phyloP scores from a whole-genome alignment of 2,797 vertebrate genomes.

The Lutjanus argentimaculatus region DNA sequence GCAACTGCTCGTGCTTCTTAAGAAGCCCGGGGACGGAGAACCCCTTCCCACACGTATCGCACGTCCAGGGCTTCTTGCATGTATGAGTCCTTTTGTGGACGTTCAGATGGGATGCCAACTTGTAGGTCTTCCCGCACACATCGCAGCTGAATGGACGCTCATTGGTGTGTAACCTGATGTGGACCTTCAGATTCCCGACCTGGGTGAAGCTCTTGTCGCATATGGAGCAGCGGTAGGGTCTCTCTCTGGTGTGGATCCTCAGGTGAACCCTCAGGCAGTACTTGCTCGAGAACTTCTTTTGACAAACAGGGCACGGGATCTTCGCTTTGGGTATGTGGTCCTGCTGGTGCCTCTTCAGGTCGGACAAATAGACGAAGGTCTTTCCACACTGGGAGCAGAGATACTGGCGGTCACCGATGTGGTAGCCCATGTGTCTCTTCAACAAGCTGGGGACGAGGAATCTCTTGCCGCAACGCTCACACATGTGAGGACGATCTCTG shows the following conservation, averaged over 20 bases:
- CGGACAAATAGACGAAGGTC: slow-evolving; percentile 83
- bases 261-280: slow-evolving; percentile 82
- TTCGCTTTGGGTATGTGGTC: slow-evolving; percentile 82
- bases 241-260: slow-evolving; percentile 81
- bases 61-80: slow-evolving; percentile 82
- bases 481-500: slow-evolving; percentile 86
- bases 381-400: slow-evolving; percentile 85
- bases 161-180: slow-evolving; percentile 82
- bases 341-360: slow-evolving; percentile 84
- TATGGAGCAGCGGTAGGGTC: slow-evolving; percentile 79
- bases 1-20: slow-evolving; percentile 81
- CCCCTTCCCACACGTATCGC: slow-evolving; percentile 79
- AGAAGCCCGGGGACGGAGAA: slow-evolving; percentile 80
- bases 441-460: slow-evolving; percentile 83
- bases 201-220: slow-evolving; percentile 84
- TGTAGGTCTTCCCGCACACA: slow-evolving; percentile 84
- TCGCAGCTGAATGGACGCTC: slow-evolving; percentile 83
- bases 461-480: slow-evolving; percentile 84
- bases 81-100: slow-evolving; percentile 84
- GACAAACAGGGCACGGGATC: slow-evolving; percentile 81
- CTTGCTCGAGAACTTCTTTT: slow-evolving; percentile 85
- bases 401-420: slow-evolving; percentile 82
- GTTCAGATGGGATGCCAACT: slow-evolving; percentile 81
- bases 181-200: slow-evolving; percentile 81
- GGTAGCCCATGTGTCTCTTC: slow-evolving; percentile 85